Conservation (phyloP, 2,113 vertebrate genomes). For the Polyodon spathula region DNA sequence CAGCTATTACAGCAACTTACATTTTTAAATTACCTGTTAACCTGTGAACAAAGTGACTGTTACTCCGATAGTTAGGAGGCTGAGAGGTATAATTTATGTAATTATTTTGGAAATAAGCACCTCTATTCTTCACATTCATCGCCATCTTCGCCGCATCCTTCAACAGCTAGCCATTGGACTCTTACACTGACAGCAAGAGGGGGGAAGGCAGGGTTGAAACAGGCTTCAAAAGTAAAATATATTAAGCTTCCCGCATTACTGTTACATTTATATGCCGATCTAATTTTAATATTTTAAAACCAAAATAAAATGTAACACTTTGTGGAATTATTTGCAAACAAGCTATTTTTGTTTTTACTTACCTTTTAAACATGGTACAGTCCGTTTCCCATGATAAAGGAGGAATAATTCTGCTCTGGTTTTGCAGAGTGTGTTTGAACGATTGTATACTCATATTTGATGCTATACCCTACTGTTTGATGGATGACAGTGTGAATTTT, state of each 20-base stretch:
- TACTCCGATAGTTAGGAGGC: constrained; percentile 44
- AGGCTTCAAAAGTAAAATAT: not conserved
- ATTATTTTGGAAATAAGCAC: constrained; percentile 51
- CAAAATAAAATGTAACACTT: too few species aligned
- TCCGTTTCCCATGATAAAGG: constrained; percentile 42
- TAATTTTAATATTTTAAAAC: too few species aligned
- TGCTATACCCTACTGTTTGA: too few species aligned
- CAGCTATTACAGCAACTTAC: constrained; percentile 13
- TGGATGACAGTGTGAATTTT: too few species aligned
- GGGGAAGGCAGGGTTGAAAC: not conserved
- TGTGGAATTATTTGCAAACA: not conserved
- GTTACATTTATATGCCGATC: too few species aligned
- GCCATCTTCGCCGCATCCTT: constrained; percentile 64
- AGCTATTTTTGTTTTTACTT: not conserved
- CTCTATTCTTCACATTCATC: constrained; percentile 54
- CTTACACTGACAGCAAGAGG: constrained; percentile 7
- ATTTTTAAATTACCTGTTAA: constrained; percentile 50
- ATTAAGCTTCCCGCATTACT: not conserved
- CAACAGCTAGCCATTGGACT: constrained; percentile 20
- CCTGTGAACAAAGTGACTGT: constrained; percentile 50
- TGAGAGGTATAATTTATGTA: constrained; percentile 49
- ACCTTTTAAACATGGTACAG: constrained; percentile 39
- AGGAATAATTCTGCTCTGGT: too few species aligned
- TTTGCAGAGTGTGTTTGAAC: too few species aligned
- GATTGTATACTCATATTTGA: too few species aligned